Conservation (phyloP, 2,888 invertebrate genomes). For the Scelioninae gen. 2 region DNA sequence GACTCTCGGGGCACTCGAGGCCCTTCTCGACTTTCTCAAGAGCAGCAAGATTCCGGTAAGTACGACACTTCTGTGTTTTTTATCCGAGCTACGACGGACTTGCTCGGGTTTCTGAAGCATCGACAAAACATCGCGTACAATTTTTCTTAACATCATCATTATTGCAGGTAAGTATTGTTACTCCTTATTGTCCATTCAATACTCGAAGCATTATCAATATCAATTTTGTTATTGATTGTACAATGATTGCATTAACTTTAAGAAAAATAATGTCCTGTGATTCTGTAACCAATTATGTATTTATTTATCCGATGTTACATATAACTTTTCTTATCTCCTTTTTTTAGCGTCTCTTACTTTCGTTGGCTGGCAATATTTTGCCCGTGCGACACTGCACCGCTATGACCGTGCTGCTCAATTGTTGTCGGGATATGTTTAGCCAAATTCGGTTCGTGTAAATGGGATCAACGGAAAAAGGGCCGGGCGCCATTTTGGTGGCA, state of each 20-base stretch:
- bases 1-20: constrained; percentile 98
- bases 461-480: not conserved
- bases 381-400: too few relatives aligned
- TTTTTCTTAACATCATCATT: not conserved
- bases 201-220: not conserved
- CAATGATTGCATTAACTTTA: too few relatives aligned
- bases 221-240: too few relatives aligned
- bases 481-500: constrained; percentile 25
- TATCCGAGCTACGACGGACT: constrained; percentile 3
- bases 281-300: too few relatives aligned
- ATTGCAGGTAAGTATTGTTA: constrained; percentile 10
- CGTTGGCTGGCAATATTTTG: too few relatives aligned
- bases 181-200: not conserved
- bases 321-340: too few relatives aligned
- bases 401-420: too few relatives aligned
- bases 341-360: too few relatives aligned
- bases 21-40: constrained; percentile 93
- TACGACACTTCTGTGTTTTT: constrained; percentile 63
- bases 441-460: too few relatives aligned
- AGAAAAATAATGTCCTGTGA: too few relatives aligned
- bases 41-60: constrained; percentile 95
- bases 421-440: too few relatives aligned
- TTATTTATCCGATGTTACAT: too few relatives aligned
- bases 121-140: constrained; percentile 24
- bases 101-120: constrained; percentile 37